phyloP scores from a whole-genome alignment of 2,113 vertebrate species.

The Tautogolabrus adspersus region DNA sequence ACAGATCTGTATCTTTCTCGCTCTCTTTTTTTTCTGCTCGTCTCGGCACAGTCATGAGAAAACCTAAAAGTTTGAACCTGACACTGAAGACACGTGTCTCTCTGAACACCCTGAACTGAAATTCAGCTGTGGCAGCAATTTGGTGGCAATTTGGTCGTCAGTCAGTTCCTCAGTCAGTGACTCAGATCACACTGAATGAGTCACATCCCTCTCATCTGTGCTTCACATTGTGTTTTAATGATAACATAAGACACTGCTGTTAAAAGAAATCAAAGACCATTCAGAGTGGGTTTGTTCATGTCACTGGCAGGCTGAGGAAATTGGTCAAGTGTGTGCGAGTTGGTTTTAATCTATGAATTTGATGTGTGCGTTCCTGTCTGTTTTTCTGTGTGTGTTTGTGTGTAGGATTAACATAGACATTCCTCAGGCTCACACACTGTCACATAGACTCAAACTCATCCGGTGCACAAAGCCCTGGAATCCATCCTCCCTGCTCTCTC shows the following conservation, averaged over 20 bases:
- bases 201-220: conserved; percentile 62
- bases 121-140: conserved; percentile 43
- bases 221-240: conserved; percentile 47
- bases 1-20: conserved; percentile 8
- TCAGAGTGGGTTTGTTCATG: conserved; percentile 24
- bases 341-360: conserved; percentile 56
- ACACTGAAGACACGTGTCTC: conserved; percentile 18
- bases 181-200: conserved; percentile 60
- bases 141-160: conserved; percentile 11
- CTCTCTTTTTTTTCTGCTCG: neutral
- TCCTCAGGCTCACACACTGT: conserved; percentile 76
- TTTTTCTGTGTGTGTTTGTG: conserved; percentile 36
- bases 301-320: conserved; percentile 27
- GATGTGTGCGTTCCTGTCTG: conserved; percentile 10
- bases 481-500: conserved; percentile 59
- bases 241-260: conserved; percentile 51
- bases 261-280: conserved; percentile 3
- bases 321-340: neutral
- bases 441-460: conserved; percentile 72
- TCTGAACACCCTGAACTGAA: conserved; percentile 22
- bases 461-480: conserved; percentile 71
- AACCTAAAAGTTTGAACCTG: conserved; percentile 18
- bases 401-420: conserved; percentile 72
- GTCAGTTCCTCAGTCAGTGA: conserved; percentile 56
- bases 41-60: neutral